Percentiles rank a stretch among this genome's conserved stretches.
Conservation (phyloP, 1,140 invertebrate genomes). For the Solen grandis region DNA sequence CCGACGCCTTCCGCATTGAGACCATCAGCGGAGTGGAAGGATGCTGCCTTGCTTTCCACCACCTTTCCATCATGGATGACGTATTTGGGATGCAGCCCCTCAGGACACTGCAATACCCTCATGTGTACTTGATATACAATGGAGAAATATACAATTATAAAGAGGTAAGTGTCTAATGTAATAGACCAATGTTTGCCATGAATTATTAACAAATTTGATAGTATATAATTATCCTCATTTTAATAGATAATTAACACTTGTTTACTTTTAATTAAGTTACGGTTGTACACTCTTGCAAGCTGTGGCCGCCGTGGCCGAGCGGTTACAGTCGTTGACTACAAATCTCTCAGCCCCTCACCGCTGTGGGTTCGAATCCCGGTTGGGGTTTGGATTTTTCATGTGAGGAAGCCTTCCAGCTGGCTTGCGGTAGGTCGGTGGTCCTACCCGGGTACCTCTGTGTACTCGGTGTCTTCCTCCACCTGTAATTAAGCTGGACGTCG, state of each 20-base stretch:
- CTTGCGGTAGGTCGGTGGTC: too few species aligned
- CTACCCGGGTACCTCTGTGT: too few species aligned
- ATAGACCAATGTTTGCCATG: not conserved
- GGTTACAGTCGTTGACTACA: too few species aligned
- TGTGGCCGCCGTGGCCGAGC: too few species aligned
- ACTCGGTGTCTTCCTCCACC: too few species aligned
- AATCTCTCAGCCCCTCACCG: too few species aligned
- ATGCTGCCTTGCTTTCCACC: slow-evolving; percentile 87
- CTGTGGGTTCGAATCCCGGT: too few species aligned
- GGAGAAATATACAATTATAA: slow-evolving; percentile 92
- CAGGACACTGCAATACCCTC: slow-evolving; percentile 71
- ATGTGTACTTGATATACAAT: slow-evolving; percentile 86
- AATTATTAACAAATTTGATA: not conserved
- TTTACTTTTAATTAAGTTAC: too few species aligned
- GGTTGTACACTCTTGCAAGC: too few species aligned
- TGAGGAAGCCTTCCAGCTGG: too few species aligned
- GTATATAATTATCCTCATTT: not conserved
- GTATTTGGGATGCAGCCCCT: slow-evolving; percentile 91
- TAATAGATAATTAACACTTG: not conserved
- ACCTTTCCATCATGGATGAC: slow-evolving; percentile 89
- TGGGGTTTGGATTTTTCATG: too few species aligned
- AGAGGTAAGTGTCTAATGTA: slow-evolving; percentile 69
- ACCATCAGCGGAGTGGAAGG: slow-evolving; percentile 73
- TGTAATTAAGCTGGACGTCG: too few species aligned
- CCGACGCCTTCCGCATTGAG: slow-evolving; percentile 84